Evolutionary conservation across 2,113 vertebrate genomes (phyloP), one percentile per base, ranked within the genome.

Genomic region (Odontophorus gujanensis): DNA sequence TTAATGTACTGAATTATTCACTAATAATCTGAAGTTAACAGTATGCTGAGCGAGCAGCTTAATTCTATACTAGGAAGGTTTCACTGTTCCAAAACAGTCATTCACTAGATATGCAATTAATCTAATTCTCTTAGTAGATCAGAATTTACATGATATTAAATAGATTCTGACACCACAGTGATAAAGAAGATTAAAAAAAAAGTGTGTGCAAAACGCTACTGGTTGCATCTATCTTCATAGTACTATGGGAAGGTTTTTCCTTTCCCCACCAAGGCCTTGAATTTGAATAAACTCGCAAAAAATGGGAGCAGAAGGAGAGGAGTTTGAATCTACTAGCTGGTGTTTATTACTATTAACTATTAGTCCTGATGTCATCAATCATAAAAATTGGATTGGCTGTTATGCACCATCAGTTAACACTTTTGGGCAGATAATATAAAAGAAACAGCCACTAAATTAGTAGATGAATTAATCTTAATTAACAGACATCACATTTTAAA

Each of bases 101-200:
- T 85, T 85, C 76, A 83, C 48, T 85, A 63, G 51, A 66, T 90
- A 73, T 1, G 3, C 51, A 88, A 95, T 1, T 9, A 77, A 93
- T 81, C 51, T 84, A 69, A 78, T 82, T 92, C 47, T 81, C 57
- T 93, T 74, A 71, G 79, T 58, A 90, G 28, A 85, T 74, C 61
- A 78, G 65, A 87, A 86, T 83, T 89, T 93, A 81, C 25, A 36
- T 34, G 13, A 32, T 66, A 92, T 62, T 92, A 91, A 91, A 94
- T 76, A 82, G 53, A 91, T 91, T 89, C 67, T 85, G 78, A 83
- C 68, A 57, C 47, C 30, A 89, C 16, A 72, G 17, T 59, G 76
- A 77, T 81, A 74, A 91, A 79, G 61, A 90, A 81, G 62, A 73
- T 42, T 53, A 90, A 24, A 87, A 89, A 55, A 48, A 94, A 80